phyloP scores from a whole-genome alignment of 1,140 invertebrate genomes.

The Aphidius ervi region DNA sequence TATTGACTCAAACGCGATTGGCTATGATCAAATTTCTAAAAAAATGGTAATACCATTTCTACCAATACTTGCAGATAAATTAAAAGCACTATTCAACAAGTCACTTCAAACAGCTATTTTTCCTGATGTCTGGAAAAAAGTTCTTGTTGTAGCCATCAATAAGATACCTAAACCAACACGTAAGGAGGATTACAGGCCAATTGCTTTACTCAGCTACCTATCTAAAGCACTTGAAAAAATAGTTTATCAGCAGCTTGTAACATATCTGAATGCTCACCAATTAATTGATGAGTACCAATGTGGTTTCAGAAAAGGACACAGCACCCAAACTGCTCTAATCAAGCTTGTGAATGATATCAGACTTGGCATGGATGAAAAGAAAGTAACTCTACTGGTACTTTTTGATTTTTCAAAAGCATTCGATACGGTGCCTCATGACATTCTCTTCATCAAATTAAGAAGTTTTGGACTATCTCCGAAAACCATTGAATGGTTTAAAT shows the following conservation, averaged over 20 bases:
- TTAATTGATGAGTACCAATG: conserved; percentile 11
- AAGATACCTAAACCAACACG: background rate
- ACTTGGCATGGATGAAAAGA: conserved; percentile 10
- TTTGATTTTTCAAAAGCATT: conserved; percentile 29
- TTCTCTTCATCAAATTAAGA: conserved; percentile 8
- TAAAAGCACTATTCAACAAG: background rate
- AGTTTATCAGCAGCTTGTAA: background rate
- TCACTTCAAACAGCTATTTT: background rate
- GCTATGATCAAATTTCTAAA: background rate
- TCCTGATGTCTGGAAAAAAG: background rate
- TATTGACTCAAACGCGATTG: background rate
- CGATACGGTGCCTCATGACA: conserved; percentile 22
- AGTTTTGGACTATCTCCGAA: background rate
- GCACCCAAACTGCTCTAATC: conserved; percentile 20
- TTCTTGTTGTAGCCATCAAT: background rate
- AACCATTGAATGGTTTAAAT: background rate
- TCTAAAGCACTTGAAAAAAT: conserved; percentile 15
- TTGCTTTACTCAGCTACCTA: background rate
- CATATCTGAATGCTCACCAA: background rate
- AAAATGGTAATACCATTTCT: background rate
- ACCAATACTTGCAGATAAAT: background rate
- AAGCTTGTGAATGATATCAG: conserved; percentile 18
- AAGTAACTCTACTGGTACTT: conserved; percentile 20
- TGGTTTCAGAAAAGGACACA: conserved; percentile 16
- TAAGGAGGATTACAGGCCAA: conserved; percentile 5